phyloP scores from a whole-genome alignment of 1,140 invertebrate species.

The Brachionus rubens region DNA sequence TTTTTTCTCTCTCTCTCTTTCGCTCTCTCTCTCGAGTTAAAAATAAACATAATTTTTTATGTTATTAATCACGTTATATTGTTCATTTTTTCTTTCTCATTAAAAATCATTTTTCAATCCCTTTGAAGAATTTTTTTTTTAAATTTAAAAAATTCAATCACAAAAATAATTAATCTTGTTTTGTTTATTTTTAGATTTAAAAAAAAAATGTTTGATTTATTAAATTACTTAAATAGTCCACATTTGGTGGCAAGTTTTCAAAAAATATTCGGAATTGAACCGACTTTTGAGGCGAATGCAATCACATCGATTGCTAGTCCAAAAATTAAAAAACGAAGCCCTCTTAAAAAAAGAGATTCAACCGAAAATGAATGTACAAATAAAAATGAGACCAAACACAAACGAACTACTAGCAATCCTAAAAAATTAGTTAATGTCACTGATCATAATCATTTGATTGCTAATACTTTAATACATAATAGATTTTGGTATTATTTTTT shows the following conservation, averaged over 20 bases:
- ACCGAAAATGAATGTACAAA: neutral
- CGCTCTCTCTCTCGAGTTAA: too few relatives aligned
- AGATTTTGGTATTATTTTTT: constrained; percentile 47
- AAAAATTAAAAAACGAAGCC: constrained; percentile 6
- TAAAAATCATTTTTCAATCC: too few relatives aligned
- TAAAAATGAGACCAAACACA: neutral
- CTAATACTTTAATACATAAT: constrained; percentile 30
- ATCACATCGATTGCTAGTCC: neutral
- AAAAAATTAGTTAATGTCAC: constrained; percentile 10
- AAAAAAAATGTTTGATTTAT: neutral
- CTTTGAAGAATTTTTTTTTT: too few relatives aligned
- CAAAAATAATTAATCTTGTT: too few relatives aligned
- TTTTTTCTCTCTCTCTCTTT: too few relatives aligned
- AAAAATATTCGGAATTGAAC: constrained; percentile 31
- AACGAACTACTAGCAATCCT: neutral
- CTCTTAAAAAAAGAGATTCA: neutral
- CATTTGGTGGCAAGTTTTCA: constrained; percentile 43
- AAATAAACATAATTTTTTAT: too few relatives aligned
- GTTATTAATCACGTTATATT: too few relatives aligned
- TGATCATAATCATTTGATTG: constrained; percentile 25
- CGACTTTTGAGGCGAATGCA: neutral
- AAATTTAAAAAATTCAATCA: too few relatives aligned
- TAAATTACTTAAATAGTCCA: constrained; percentile 28
- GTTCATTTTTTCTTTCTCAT: too few relatives aligned
- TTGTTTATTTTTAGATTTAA: too few relatives aligned